A percentile compares a stretch with the other conserved stretches of the same genome.
Conservation (phyloP, 2,797 vertebrate genomes). For the Bradypus variegatus region DNA sequence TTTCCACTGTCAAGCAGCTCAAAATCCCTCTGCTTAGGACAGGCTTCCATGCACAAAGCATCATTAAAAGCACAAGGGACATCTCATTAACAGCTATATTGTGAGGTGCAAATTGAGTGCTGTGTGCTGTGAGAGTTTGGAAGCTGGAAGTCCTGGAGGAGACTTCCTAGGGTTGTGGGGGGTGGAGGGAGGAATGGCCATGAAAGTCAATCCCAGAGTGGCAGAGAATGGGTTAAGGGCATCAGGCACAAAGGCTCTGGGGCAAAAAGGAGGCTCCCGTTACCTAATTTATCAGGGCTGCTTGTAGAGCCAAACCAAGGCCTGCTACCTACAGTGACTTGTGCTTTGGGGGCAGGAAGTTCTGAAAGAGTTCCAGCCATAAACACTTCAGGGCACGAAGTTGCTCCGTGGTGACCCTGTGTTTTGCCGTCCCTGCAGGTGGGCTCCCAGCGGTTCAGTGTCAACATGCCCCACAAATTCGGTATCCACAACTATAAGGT, state of each 20-base stretch:
- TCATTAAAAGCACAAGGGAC: not conserved
- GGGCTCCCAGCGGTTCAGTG: slow-evolving; percentile 93
- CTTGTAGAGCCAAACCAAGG: not conserved
- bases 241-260: not conserved
- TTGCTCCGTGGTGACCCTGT: slow-evolving; percentile 3
- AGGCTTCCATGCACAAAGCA: not conserved
- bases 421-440: slow-evolving; percentile 78
- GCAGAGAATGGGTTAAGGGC: not conserved
- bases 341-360: not conserved
- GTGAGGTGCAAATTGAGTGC: not conserved
- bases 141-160: not conserved
- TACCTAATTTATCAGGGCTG: not conserved
- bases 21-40: not conserved
- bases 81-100: not conserved
- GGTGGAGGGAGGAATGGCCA: not conserved
- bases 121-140: accelerated
- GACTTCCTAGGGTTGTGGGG: accelerated
- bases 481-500: slow-evolving; percentile 98
- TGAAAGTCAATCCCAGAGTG: too few species aligned
- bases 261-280: not conserved
- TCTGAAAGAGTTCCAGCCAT: not conserved
- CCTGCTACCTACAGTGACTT: accelerated
- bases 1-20: accelerated
- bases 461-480: slow-evolving; percentile 97
- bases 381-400: not conserved